Conservation (phyloP, 2,888 invertebrate species). For the Pseudococcus viburni region DNA sequence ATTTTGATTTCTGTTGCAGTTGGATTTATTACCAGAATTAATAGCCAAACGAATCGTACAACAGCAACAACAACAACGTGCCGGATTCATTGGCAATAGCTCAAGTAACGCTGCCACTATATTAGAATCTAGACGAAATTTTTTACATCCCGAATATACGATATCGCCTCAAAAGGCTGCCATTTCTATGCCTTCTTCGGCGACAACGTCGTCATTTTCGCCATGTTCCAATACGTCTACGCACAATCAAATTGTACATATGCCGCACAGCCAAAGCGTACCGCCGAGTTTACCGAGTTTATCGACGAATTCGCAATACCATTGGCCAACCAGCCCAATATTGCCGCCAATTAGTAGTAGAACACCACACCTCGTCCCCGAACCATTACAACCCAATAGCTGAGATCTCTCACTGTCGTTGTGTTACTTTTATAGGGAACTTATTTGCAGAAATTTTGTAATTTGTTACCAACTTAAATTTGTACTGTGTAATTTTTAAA, state of each 20-base stretch:
- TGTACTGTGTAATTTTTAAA: slow-evolving; percentile 61
- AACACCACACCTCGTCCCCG: slow-evolving; percentile 82
- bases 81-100: slow-evolving; percentile 68
- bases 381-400: slow-evolving; percentile 71
- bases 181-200: slow-evolving; percentile 71
- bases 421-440: slow-evolving; percentile 60
- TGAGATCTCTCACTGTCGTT: slow-evolving; percentile 68
- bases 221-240: slow-evolving; percentile 68
- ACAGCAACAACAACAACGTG: slow-evolving; percentile 74
- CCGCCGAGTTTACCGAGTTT: slow-evolving; percentile 69
- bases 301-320: slow-evolving; percentile 69
- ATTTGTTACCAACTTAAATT: slow-evolving; percentile 65
- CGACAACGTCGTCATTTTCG: slow-evolving; percentile 51
- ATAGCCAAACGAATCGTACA: slow-evolving; percentile 81
- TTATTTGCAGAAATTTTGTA: slow-evolving; percentile 64
- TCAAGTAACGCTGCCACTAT: slow-evolving; percentile 66
- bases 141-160: slow-evolving; percentile 90
- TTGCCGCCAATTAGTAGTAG: slow-evolving; percentile 81
- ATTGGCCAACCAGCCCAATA: slow-evolving; percentile 72
- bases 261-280: slow-evolving; percentile 65
- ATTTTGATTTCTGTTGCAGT: slow-evolving; percentile 71
- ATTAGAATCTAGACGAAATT: slow-evolving; percentile 77
- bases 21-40: slow-evolving; percentile 87
- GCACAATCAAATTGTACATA: slow-evolving; percentile 63
- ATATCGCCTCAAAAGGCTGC: slow-evolving; percentile 70